phyloP scores from a whole-genome alignment of 2,113 vertebrate genomes.

The Plotosus lineatus region DNA sequence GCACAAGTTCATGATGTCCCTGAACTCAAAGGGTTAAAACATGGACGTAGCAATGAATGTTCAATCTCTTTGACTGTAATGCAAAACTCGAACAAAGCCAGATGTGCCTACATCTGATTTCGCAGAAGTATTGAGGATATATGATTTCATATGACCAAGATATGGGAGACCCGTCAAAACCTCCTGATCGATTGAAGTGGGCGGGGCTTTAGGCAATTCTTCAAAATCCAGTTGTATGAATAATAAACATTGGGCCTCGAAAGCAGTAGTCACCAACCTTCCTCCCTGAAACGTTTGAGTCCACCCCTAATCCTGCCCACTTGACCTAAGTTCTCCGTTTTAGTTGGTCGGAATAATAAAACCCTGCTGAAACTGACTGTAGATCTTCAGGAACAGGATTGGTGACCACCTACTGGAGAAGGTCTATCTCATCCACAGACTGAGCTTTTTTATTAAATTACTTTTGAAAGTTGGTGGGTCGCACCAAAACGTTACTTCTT shows the following conservation, averaged over 20 bases:
- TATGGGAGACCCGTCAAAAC: not conserved
- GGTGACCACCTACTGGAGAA: not conserved
- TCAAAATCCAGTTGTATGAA: too few species aligned
- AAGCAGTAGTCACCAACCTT: too few species aligned
- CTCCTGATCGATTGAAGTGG: not conserved
- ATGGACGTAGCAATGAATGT: not conserved
- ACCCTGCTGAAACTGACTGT: too few species aligned
- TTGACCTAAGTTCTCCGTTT: too few species aligned
- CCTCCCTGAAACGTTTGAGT: too few species aligned
- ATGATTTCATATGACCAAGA: not conserved
- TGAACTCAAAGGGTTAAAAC: not conserved
- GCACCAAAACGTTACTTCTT: not conserved
- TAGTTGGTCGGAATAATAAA: too few species aligned
- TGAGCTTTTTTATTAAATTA: too few species aligned
- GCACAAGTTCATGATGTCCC: not conserved
- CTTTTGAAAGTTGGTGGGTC: not conserved
- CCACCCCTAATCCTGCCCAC: too few species aligned
- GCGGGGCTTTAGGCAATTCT: not conserved
- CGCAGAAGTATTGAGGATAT: not conserved
- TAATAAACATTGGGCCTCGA: too few species aligned
- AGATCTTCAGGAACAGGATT: too few species aligned
- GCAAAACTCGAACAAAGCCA: not conserved
- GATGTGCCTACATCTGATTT: not conserved
- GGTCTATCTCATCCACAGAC: not conserved
- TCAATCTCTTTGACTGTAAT: not conserved